Percentiles rank a stretch among this genome's conserved stretches.
These are phyloP conservation scores for Erpetoichthys calabaricus DNA, from an alignment of 2,797 vertebrate genomes.

Conservation along the genomic window DNA sequence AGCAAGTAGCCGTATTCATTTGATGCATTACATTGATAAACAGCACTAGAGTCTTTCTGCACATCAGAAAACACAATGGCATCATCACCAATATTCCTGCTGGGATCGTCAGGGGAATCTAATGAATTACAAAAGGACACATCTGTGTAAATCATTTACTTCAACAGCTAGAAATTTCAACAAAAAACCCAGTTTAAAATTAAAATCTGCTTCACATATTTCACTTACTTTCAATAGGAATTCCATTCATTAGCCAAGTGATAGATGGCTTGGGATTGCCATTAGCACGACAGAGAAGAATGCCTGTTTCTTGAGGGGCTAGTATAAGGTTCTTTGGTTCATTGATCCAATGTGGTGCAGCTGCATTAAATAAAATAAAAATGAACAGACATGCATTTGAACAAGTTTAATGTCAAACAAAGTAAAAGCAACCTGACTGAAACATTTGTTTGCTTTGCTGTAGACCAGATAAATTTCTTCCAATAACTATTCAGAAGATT, in stretches of 20 bases:
- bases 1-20: constrained; percentile 85
- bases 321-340: constrained; percentile 76
- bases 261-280: constrained; percentile 81
- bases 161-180: too few relatives aligned
- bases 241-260: constrained; percentile 77
- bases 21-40: constrained; percentile 91
- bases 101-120: constrained; percentile 74
- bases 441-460: too few relatives aligned
- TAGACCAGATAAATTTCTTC: too few relatives aligned
- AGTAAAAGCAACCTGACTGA: too few relatives aligned
- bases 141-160: too few relatives aligned
- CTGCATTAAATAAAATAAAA: constrained; percentile 30
- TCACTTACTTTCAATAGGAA: constrained; percentile 77
- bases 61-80: constrained; percentile 78
- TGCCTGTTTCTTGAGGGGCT: constrained; percentile 73
- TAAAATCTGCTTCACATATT: background rate
- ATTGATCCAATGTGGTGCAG: constrained; percentile 89
- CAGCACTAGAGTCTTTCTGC: constrained; percentile 75
- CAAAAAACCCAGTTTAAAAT: too few relatives aligned
- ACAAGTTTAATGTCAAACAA: too few relatives aligned
- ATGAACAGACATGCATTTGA: too few relatives aligned
- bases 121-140: constrained; percentile 6
- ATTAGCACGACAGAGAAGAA: constrained; percentile 74
- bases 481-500: too few relatives aligned
- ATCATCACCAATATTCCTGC: constrained; percentile 79